Percentiles rank a stretch among this genome's conserved stretches.
Evolutionary conservation across 1,140 invertebrate genomes (phyloP).

Genomic region (Amphibalanus amphitrite): DNA sequence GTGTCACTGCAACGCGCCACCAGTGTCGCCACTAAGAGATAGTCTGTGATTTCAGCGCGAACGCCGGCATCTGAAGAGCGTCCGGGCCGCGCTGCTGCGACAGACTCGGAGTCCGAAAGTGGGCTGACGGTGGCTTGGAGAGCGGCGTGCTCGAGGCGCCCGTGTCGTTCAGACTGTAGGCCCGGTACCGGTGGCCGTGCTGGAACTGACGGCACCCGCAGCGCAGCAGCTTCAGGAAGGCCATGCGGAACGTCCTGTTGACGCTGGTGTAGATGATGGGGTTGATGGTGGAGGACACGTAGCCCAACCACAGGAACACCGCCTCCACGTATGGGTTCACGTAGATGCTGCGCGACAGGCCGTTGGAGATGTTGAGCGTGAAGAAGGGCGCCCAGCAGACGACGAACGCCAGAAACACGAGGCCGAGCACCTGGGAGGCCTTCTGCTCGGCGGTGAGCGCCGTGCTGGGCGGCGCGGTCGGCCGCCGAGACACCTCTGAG

Average conservation of each 20-base stretch:
- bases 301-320: constrained; percentile 22
- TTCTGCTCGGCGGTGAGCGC: constrained; percentile 66
- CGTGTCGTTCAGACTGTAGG: no score
- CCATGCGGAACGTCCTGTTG: constrained; percentile 21
- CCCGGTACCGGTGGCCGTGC: no score
- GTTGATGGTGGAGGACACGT: constrained; percentile 24
- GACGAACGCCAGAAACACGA: constrained; percentile 21
- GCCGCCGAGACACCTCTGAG: not conserved
- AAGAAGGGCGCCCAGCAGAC: constrained; percentile 23
- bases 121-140: no score
- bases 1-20: no score
- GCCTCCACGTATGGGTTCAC: constrained; percentile 18
- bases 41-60: no score
- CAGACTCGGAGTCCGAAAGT: no score
- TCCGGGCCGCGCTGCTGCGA: no score
- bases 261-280: constrained; percentile 24
- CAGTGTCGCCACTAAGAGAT: no score
- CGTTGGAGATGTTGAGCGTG: constrained; percentile 20
- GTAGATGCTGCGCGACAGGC: constrained; percentile 18
- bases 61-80: no score
- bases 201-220: constrained; percentile 13
- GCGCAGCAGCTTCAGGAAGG: constrained; percentile 20
- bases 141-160: no score
- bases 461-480: constrained; percentile 31
- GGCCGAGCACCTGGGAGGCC: constrained; percentile 43